These are phyloP conservation scores for Poeciliopsis occidentalis DNA, from an alignment of 2,113 vertebrate species.

Conservation along the genomic window DNA sequence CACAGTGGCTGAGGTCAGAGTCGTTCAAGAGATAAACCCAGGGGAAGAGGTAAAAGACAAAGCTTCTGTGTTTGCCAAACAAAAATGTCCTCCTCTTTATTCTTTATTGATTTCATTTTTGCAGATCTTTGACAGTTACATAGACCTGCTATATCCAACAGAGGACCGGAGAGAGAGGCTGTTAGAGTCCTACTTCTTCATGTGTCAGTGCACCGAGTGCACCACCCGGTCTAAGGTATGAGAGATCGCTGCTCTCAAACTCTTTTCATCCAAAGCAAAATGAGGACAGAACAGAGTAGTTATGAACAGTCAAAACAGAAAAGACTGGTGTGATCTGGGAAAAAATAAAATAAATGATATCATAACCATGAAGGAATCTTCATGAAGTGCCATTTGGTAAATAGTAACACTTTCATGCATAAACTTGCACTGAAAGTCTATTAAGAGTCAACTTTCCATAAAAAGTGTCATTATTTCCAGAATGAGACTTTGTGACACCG, in stretches of 20 bases:
- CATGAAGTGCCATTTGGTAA: too few relatives aligned
- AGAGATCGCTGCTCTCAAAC: not conserved
- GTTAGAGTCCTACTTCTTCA: slow-evolving; percentile 93
- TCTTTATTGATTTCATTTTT: not conserved
- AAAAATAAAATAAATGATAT: too few relatives aligned
- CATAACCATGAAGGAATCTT: too few relatives aligned
- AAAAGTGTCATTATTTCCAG: too few relatives aligned
- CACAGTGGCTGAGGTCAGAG: slow-evolving; percentile 92
- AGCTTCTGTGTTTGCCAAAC: not conserved
- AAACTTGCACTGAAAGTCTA: too few relatives aligned
- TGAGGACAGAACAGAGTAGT: too few relatives aligned
- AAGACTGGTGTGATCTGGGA: too few relatives aligned
- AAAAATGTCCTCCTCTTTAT: not conserved
- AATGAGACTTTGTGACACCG: too few relatives aligned
- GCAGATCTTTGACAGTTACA: slow-evolving; percentile 96
- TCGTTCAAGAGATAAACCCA: slow-evolving; percentile 88
- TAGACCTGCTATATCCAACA: slow-evolving; percentile 96
- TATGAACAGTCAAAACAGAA: too few relatives aligned
- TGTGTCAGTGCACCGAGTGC: slow-evolving; percentile 91
- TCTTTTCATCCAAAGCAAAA: too few relatives aligned
- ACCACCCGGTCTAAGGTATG: slow-evolving; percentile 88
- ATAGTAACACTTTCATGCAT: too few relatives aligned
- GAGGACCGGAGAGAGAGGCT: slow-evolving; percentile 93
- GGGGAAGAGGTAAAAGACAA: slow-evolving; percentile 89
- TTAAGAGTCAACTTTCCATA: too few relatives aligned